Evolutionary conservation across 2,113 vertebrate species (phyloP).

Genomic region (Chlorodrepanis virens): DNA sequence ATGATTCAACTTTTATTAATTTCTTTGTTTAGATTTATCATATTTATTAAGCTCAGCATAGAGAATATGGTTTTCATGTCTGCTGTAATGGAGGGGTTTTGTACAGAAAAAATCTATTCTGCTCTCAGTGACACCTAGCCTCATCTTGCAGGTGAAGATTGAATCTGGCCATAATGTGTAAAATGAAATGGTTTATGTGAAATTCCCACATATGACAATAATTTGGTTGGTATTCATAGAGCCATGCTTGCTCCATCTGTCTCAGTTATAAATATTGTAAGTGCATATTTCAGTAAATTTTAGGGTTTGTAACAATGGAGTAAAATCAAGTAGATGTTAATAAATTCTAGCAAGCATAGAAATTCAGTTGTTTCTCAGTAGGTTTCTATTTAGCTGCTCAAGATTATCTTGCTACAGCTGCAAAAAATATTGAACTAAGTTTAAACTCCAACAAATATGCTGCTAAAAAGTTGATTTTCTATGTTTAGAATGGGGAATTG

Average conservation of each 20-base stretch:
- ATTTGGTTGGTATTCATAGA: constrained; percentile 4
- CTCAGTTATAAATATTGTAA: constrained; percentile 29
- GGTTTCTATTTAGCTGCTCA: neutral
- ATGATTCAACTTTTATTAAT: neutral
- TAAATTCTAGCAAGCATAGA: neutral
- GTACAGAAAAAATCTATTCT: neutral
- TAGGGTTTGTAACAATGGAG: neutral
- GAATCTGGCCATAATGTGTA: neutral
- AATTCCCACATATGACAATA: neutral
- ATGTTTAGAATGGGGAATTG: neutral
- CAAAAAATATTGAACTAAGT: neutral
- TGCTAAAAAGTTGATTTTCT: neutral
- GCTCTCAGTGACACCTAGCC: neutral
- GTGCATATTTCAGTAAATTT: neutral
- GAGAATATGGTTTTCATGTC: neutral
- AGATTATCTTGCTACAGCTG: neutral
- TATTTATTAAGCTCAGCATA: neutral
- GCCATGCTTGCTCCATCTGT: constrained; percentile 2
- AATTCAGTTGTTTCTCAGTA: neutral
- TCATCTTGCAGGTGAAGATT: neutral
- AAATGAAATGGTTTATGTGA: neutral
- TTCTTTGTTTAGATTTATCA: neutral
- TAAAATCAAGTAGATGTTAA: constrained; percentile 13
- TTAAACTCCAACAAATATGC: neutral
- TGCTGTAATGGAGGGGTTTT: neutral